Evolutionary conservation across 2,888 invertebrate genomes (phyloP), one percentile per base, ranked within the genome.

Genomic region (Rotaria sp.): DNA sequence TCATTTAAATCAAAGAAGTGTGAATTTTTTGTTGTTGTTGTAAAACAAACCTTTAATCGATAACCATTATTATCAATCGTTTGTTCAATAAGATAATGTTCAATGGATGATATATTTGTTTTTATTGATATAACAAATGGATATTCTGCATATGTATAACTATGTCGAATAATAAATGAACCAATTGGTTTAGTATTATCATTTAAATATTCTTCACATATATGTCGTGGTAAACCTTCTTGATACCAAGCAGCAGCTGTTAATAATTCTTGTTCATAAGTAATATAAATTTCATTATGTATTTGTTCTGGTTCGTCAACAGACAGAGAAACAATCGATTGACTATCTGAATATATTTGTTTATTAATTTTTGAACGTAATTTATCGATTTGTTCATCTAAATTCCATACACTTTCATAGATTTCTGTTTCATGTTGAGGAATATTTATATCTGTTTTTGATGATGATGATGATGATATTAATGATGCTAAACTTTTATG

Each of bases 131-230:
- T 21, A 41, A 45, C 80, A 80, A n/a, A 80, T 26, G 80, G 45
- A 67, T 67, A 35, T 45, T 80, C 24, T 26, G 10, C 26, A 80
- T 45, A 45, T 15, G 80, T 80, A n/a, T 80, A 41, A 80, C 80
- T 80, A n/a, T 21, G 41, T 41, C 80, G 41, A 80, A 80, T 80
- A 41, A 80, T 26, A 80, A 80, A 80, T 80, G 80, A 26, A 15
- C 80, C 80, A 10, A 67, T 67, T 67, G 67, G 35, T n/a, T 41
- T 41, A 2, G 21, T 26, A 45, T 45, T 7, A 45, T 45, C 13
- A n/a, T 80, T 45, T 45, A 80, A 80, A 80, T 80, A 45, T 80
- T 80, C 80, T 80, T 80, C 80, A 45, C 80, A 80, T 13, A 80
- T 80, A 80, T 41, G 1, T 11, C 80, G 45, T n/a, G 80, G 45